Conservation (phyloP, 2,113 vertebrate species). For the Mus spicilegus region DNA sequence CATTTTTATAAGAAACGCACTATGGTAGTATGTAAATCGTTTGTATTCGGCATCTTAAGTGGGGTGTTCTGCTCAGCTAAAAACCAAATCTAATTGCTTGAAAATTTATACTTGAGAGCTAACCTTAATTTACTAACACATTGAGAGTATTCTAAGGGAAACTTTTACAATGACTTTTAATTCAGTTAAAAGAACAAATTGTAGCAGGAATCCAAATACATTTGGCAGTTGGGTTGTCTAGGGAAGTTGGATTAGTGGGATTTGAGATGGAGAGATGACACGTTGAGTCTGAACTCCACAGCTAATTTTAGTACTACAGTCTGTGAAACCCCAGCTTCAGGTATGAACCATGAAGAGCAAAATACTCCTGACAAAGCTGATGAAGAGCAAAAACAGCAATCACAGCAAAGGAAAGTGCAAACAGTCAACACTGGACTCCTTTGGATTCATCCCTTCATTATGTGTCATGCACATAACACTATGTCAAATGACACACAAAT, state of each 20-base stretch:
- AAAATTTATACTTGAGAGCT: constrained; percentile 72
- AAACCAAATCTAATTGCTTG: constrained; percentile 78
- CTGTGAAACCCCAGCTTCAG: background rate
- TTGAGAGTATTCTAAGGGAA: constrained; percentile 70
- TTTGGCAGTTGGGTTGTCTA: background rate
- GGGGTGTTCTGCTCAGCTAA: constrained; percentile 67
- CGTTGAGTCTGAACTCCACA: background rate
- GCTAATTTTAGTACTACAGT: background rate
- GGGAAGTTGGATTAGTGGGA: constrained; percentile 27
- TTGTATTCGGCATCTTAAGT: constrained; percentile 76
- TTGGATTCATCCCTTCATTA: background rate
- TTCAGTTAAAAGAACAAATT: constrained; percentile 71
- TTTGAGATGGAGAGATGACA: background rate
- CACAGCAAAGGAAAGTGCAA: background rate
- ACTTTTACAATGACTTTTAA: constrained; percentile 75
- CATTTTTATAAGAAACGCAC: constrained; percentile 76
- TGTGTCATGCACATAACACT: background rate
- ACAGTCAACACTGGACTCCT: background rate
- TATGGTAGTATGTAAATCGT: constrained; percentile 64
- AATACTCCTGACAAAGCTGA: background rate
- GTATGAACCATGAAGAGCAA: background rate
- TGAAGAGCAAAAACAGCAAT: background rate
- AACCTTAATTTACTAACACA: constrained; percentile 78
- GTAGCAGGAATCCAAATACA: constrained; percentile 55
- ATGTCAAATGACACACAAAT: background rate